Evolutionary conservation across 2,113 vertebrate species (phyloP), one percentile per base, ranked within the genome.

Genomic region (Oreochromis spilurus): DNA sequence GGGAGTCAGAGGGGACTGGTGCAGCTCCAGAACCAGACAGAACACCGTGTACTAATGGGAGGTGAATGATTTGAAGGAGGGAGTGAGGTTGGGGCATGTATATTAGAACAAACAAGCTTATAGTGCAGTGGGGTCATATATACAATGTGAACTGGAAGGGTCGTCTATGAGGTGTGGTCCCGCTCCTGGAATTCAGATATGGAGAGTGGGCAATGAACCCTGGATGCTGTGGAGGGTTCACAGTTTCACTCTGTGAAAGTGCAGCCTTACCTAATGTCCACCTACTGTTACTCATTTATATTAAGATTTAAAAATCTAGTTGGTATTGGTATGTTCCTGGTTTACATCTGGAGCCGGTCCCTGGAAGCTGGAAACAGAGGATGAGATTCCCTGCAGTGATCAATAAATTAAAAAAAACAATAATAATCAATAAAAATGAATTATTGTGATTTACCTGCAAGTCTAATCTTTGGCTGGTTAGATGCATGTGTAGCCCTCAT

Each of bases 31-130:
- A 34, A 36, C 58, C 31, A n/a, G 58, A 36, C 31, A 62, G 31
- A 62, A n/a, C 58, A 62, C 0, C 3, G 1, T 2, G 58, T 7
- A 7, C 31, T n/a, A 12, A n/a, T 36, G 60, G 60, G 31, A 36
- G 9, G 17, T 62, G 58, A 62, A 62, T 62, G 58, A 65, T 36
- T n/a, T n/a, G 31, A 36, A 65, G 36, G 31, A 65, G 0, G 31
- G 31, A 65, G 31, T 17, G 17, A 65, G 2, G 17, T 65, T 0
- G 2, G 60, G 60, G 31, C 31, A 36, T 36, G 60, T 7, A 12
- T n/a, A 65, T 65, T 65, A 36, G 31, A 65, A n/a, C 60, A 65
- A 65, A n/a, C 17, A 36, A 65, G 60, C 9, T n/a, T n/a, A 31
- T n/a, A 36, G 60, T 36, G 31, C 31, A 65, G 60, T 65, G 60